These are phyloP conservation scores for Lycophotia porphyrea DNA, from an alignment of 2,888 invertebrate genomes.

Conservation along the genomic window DNA sequence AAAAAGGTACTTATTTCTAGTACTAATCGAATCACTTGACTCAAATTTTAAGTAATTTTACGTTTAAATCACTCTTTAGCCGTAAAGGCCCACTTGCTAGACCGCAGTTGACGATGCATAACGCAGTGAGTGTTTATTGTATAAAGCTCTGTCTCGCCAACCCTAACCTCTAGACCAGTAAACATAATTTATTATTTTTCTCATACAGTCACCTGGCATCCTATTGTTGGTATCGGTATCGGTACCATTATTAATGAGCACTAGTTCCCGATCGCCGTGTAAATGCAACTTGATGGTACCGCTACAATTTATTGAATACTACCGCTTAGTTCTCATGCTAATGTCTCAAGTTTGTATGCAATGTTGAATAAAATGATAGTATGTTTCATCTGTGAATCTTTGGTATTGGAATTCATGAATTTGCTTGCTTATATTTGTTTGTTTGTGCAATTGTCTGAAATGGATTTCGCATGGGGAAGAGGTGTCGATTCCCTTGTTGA, in stretches of 20 bases:
- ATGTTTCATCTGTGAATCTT: slow-evolving; percentile 48
- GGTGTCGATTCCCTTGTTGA: too few species aligned
- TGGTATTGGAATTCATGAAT: slow-evolving; percentile 3
- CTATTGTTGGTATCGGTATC: slow-evolving; percentile 70
- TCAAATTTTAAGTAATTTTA: too few species aligned
- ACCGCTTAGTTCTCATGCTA: slow-evolving; percentile 48
- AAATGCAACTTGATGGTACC: slow-evolving; percentile 53
- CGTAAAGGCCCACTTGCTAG: too few species aligned
- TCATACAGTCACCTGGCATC: slow-evolving; percentile 57
- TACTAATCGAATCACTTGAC: too few species aligned
- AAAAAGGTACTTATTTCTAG: too few species aligned
- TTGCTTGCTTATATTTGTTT: slow-evolving; percentile 25
- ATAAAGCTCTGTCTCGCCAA: slow-evolving; percentile 21
- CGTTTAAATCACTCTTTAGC: too few species aligned
- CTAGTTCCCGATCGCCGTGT: slow-evolving; percentile 57
- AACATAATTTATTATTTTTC: slow-evolving; percentile 65
- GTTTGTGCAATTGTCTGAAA: slow-evolving; percentile 9
- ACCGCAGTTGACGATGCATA: too few species aligned
- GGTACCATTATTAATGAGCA: slow-evolving; percentile 75
- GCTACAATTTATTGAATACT: slow-evolving; percentile 62
- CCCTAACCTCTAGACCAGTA: slow-evolving; percentile 47
- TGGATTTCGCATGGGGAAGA: not conserved
- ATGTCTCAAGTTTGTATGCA: slow-evolving; percentile 56
- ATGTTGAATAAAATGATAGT: slow-evolving; percentile 60
- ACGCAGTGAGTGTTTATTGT: too few species aligned